phyloP scores from a whole-genome alignment of 2,797 vertebrate genomes.

The Synaphobranchus kaupii region DNA sequence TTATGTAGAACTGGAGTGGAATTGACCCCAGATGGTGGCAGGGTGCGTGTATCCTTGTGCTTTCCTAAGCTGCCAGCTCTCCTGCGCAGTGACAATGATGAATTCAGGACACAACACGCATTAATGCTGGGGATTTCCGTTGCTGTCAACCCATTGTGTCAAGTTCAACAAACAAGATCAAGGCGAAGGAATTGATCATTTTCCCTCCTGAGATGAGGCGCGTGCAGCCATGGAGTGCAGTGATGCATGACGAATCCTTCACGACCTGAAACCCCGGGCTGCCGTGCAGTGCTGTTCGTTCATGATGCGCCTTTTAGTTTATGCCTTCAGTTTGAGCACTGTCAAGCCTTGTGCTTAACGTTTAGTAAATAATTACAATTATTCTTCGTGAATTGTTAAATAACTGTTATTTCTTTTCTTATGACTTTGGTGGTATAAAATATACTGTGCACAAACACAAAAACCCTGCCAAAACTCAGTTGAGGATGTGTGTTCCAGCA shows the following conservation, averaged over 20 bases:
- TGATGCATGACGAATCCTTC: slow-evolving; percentile 39
- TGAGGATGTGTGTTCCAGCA: too few species aligned
- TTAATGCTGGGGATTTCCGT: slow-evolving; percentile 94
- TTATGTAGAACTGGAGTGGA: background rate
- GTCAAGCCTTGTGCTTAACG: background rate
- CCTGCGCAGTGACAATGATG: slow-evolving; percentile 88
- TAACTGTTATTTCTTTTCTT: too few species aligned
- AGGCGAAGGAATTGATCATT: slow-evolving; percentile 92
- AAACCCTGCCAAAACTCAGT: too few species aligned
- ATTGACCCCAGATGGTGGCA: background rate
- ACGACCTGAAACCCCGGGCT: background rate
- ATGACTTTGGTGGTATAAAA: too few species aligned
- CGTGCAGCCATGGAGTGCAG: slow-evolving; percentile 74
- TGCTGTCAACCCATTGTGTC: slow-evolving; percentile 95
- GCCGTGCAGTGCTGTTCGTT: background rate
- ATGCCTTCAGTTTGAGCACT: background rate
- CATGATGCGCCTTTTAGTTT: background rate
- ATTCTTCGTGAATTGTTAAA: background rate
- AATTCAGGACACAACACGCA: slow-evolving; percentile 94
- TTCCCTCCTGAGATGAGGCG: slow-evolving; percentile 89
- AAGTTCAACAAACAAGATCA: slow-evolving; percentile 99
- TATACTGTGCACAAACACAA: too few species aligned
- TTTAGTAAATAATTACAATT: background rate
- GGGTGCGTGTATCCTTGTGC: background rate
- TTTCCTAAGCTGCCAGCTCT: slow-evolving; percentile 67